These are phyloP conservation scores for Cremastobaeus sp. DNA, from an alignment of 2,888 invertebrate species.

Conservation along the genomic window DNA sequence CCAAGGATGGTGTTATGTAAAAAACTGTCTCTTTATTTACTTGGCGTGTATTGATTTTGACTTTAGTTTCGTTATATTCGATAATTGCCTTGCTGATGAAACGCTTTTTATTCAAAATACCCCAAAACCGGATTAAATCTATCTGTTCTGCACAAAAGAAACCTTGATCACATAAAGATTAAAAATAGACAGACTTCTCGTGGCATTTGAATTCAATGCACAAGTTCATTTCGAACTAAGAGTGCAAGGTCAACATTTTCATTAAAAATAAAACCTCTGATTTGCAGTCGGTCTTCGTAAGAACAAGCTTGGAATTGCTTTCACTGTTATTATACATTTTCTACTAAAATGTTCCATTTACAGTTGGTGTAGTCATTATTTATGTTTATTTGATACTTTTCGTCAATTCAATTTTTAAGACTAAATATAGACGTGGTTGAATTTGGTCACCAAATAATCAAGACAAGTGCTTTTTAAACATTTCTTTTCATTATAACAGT, in stretches of 20 bases:
- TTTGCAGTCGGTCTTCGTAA: constrained; percentile 16
- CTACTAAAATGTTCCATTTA: no score
- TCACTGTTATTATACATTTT: no score
- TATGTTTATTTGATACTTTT: neutral
- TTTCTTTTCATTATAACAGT: no score
- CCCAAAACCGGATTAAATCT: constrained; percentile 32
- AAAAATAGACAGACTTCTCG: constrained; percentile 63
- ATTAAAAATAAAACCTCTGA: constrained; percentile 48
- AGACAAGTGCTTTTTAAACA: no score
- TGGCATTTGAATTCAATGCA: constrained; percentile 62
- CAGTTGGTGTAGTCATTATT: no score
- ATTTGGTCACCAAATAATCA: no score
- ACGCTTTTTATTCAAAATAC: neutral
- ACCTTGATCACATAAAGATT: constrained; percentile 61
- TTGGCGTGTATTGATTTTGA: no score
- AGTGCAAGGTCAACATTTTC: constrained; percentile 62
- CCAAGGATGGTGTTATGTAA: neutral
- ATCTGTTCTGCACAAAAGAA: constrained; percentile 55
- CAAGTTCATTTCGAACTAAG: constrained; percentile 57
- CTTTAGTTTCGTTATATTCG: neutral
- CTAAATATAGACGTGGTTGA: no score
- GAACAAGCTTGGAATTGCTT: constrained; percentile 4
- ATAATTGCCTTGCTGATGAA: constrained; percentile 3
- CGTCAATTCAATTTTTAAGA: no score
- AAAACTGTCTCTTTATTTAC: neutral